Evolutionary conservation across 2,888 invertebrate species (phyloP).

Genomic region (Oligia latruncula): DNA sequence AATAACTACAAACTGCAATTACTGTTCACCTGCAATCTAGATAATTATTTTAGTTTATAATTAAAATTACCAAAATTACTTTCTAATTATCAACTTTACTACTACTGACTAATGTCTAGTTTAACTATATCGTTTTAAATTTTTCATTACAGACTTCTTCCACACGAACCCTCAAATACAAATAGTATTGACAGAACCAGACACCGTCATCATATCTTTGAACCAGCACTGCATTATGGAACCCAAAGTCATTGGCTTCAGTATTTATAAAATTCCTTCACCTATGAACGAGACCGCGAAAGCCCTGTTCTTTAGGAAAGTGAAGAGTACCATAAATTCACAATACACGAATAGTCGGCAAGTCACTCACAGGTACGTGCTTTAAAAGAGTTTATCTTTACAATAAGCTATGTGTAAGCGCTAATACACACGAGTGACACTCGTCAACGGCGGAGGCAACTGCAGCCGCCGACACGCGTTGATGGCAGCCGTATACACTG

Average conservation of each 20-base stretch:
- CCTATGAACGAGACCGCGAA: constrained; percentile 93
- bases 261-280: constrained; percentile 94
- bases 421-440: not conserved
- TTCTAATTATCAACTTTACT: not conserved
- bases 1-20: not conserved
- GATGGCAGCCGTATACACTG: not conserved
- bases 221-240: constrained; percentile 98
- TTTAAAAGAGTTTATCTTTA: not conserved
- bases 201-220: constrained; percentile 93
- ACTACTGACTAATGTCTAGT: not conserved
- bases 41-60: not conserved
- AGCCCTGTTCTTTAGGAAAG: constrained; percentile 95
- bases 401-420: not conserved
- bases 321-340: constrained; percentile 96
- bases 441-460: not conserved
- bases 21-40: not conserved
- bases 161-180: constrained; percentile 98
- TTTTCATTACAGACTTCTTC: constrained; percentile 92
- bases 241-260: constrained; percentile 98
- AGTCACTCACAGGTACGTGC: constrained; percentile 90
- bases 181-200: constrained; percentile 92
- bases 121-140: not conserved
- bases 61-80: not conserved
- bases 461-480: not conserved
- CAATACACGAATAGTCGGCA: constrained; percentile 98